These are phyloP conservation scores for Andrena bucephala DNA, from an alignment of 2,888 invertebrate species.

Conservation along the genomic window DNA sequence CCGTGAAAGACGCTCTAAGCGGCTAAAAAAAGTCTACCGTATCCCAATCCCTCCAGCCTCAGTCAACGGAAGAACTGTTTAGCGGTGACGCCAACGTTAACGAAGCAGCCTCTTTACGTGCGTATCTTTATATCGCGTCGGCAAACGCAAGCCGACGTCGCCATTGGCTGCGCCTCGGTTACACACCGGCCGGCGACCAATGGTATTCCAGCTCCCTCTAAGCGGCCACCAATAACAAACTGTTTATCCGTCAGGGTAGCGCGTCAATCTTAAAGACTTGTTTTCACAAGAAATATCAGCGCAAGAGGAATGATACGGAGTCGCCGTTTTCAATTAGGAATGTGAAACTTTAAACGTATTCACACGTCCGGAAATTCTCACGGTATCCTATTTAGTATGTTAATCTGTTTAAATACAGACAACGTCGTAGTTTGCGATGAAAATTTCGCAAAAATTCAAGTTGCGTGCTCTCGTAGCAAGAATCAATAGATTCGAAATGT, in stretches of 20 bases:
- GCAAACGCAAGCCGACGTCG: constrained; percentile 30
- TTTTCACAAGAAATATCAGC: not conserved
- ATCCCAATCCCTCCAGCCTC: constrained; percentile 62
- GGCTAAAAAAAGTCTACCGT: constrained; percentile 45
- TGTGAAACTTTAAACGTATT: not conserved
- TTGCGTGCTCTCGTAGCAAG: not conserved
- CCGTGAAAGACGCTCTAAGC: constrained; percentile 46
- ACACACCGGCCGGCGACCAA: constrained; percentile 1
- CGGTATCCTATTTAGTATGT: not conserved
- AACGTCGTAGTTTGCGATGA: not conserved
- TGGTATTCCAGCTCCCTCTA: not conserved
- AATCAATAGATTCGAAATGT: not conserved
- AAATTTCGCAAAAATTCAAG: not conserved
- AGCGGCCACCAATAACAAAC: constrained; percentile 25
- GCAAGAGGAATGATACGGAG: not conserved
- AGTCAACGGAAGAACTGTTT: constrained; percentile 71
- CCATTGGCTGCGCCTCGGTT: constrained; percentile 17
- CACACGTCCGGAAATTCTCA: not conserved
- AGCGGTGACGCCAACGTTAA: constrained; percentile 61
- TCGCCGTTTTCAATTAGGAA: not conserved
- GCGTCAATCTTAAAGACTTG: constrained; percentile 14
- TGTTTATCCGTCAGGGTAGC: not conserved
- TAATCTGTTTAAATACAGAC: not conserved
- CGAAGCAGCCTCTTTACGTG: constrained; percentile 44
- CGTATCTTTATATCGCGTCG: constrained; percentile 47